Conservation (phyloP, 2,888 invertebrate genomes). For the Maniola hyperantus region DNA sequence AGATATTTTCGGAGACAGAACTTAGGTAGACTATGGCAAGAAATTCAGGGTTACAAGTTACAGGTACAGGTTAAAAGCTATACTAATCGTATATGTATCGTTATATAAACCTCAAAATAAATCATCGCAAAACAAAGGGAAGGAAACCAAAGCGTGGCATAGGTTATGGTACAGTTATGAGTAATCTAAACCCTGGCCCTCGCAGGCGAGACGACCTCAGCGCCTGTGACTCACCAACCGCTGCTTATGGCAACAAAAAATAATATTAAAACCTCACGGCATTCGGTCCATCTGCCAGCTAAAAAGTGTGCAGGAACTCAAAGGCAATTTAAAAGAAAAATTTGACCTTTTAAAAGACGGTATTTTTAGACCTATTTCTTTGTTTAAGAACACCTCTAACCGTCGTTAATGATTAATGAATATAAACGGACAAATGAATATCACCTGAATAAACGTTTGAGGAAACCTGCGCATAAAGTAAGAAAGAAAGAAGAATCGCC, state of each 20-base stretch:
- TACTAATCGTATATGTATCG: too few relatives aligned
- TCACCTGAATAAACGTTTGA: background rate
- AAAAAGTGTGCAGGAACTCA: conserved; percentile 9
- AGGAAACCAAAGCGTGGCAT: conserved; percentile 25
- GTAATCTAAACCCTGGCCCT: conserved; percentile 48
- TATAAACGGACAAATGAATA: background rate
- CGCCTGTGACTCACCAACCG: conserved; percentile 38
- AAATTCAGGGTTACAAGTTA: background rate
- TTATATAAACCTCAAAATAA: conserved; percentile 7
- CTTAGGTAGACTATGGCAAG: too few relatives aligned
- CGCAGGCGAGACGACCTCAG: conserved; percentile 44
- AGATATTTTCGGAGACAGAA: background rate
- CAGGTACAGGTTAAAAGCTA: background rate
- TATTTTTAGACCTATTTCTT: conserved; percentile 8
- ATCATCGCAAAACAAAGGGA: conserved; percentile 34
- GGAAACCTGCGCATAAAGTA: too few relatives aligned
- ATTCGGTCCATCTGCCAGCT: conserved; percentile 24
- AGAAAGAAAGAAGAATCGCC: background rate
- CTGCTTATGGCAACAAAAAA: conserved; percentile 39
- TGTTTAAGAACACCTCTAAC: background rate
- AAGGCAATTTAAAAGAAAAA: conserved; percentile 14
- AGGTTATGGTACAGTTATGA: conserved; percentile 47
- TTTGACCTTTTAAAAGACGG: conserved; percentile 4
- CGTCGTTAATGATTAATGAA: background rate
- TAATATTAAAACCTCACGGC: conserved; percentile 31